Evolutionary conservation across 2,888 invertebrate genomes (phyloP).

Genomic region (Parnassius smintheus): DNA sequence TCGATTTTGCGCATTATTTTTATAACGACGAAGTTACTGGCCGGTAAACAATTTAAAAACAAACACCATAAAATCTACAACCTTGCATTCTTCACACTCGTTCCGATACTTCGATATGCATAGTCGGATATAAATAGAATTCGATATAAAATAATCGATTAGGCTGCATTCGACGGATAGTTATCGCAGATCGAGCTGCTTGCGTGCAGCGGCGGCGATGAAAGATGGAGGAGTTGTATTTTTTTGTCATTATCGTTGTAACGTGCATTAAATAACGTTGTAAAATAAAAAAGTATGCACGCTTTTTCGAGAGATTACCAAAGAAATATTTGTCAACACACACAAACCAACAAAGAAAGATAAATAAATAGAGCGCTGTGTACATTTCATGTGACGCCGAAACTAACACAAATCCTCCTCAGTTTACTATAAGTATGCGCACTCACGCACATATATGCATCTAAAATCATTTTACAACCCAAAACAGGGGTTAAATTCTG

Average conservation of each 20-base stretch:
- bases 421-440: too few species aligned
- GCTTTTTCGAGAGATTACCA: not conserved
- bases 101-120: conserved; percentile 21
- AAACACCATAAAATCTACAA: conserved; percentile 15
- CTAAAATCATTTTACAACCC: too few species aligned
- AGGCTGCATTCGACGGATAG: conserved; percentile 35
- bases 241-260: conserved; percentile 25
- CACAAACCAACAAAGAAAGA: too few species aligned
- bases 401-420: too few species aligned
- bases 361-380: too few species aligned
- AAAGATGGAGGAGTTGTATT: conserved; percentile 29
- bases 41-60: conserved; percentile 9
- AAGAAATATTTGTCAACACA: not conserved
- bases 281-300: conserved; percentile 10
- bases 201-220: conserved; percentile 27
- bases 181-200: conserved; percentile 31
- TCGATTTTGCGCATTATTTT: conserved; percentile 16
- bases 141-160: conserved; percentile 34
- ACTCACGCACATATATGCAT: too few species aligned
- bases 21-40: conserved; percentile 12
- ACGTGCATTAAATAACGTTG: conserved; percentile 19
- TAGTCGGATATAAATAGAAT: conserved; percentile 23
- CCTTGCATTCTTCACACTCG: conserved; percentile 23
- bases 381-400: too few species aligned
- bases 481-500: too few species aligned